Percentiles rank a stretch among this genome's conserved stretches.
phyloP scores from a whole-genome alignment of 2,888 invertebrate species.

The Ecliptopera silaceata region DNA sequence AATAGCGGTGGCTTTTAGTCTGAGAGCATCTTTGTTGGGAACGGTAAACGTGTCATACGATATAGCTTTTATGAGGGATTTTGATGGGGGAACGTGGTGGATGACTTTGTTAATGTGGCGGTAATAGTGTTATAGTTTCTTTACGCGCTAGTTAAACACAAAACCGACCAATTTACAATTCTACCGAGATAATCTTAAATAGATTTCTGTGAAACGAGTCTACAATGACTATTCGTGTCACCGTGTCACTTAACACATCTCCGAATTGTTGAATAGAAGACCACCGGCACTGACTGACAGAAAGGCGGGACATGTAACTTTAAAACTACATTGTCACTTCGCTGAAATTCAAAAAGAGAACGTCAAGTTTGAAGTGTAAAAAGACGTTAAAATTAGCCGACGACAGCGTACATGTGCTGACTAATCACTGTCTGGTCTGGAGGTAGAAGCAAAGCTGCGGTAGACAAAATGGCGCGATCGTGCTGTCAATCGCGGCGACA shows the following conservation, averaged over 20 bases:
- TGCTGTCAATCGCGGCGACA: conserved; percentile 55
- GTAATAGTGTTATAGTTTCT: conserved; percentile 22
- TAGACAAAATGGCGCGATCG: conserved; percentile 54
- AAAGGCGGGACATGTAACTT: conserved; percentile 33
- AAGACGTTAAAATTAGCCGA: conserved; percentile 46
- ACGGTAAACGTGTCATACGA: conserved; percentile 52
- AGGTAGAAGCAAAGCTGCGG: conserved; percentile 48
- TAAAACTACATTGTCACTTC: conserved; percentile 42
- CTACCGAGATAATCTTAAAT: conserved; percentile 10
- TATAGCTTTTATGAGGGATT: conserved; percentile 50
- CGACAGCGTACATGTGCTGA: conserved; percentile 58
- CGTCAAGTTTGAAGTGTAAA: conserved; percentile 40
- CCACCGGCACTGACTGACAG: conserved; percentile 31
- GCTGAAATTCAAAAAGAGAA: conserved; percentile 42
- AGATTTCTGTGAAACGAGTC: conserved; percentile 9
- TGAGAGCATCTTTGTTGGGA: conserved; percentile 50
- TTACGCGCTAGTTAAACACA: neutral
- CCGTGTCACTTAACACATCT: conserved; percentile 24
- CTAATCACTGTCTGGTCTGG: conserved; percentile 62
- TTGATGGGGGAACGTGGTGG: conserved; percentile 42
- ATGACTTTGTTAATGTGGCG: conserved; percentile 13
- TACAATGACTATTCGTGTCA: conserved; percentile 24
- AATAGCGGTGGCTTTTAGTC: conserved; percentile 65
- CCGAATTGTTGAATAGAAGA: conserved; percentile 26
- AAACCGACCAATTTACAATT: conserved; percentile 7